phyloP scores from a whole-genome alignment of 2,113 vertebrate species.

The Leptosomus discolor region DNA sequence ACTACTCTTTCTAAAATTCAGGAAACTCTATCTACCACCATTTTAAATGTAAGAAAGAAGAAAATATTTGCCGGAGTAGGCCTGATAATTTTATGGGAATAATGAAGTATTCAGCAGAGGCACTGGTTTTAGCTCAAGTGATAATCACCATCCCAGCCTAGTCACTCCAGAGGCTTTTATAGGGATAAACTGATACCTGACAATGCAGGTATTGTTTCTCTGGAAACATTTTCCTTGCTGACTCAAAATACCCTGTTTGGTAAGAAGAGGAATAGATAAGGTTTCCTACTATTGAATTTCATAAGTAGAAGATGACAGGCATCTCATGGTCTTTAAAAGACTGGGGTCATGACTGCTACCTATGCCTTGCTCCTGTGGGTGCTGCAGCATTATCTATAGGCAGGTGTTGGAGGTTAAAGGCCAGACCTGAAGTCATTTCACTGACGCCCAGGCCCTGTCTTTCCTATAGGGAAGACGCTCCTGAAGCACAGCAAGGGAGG shows the following conservation, averaged over 20 bases:
- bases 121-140: background rate
- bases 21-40: background rate
- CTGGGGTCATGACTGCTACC: background rate
- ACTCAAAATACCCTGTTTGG: background rate
- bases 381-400: background rate
- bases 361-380: background rate
- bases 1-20: background rate
- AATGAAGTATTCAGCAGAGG: background rate
- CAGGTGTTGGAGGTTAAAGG: background rate
- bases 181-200: background rate
- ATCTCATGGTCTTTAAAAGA: background rate
- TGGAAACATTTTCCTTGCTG: background rate
- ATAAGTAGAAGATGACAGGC: background rate
- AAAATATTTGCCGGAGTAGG: background rate
- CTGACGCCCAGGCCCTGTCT: rapidly evolving
- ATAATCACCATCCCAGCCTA: background rate
- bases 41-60: background rate
- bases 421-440: background rate
- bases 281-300: background rate
- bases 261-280: background rate
- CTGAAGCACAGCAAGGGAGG: rapidly evolving
- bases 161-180: background rate
- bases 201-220: background rate
- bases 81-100: background rate
- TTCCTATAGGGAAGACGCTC: rapidly evolving